Percentiles rank a stretch among this genome's conserved stretches.
Evolutionary conservation across 2,113 vertebrate genomes (phyloP).

Genomic region (Rhinoderma darwinii): DNA sequence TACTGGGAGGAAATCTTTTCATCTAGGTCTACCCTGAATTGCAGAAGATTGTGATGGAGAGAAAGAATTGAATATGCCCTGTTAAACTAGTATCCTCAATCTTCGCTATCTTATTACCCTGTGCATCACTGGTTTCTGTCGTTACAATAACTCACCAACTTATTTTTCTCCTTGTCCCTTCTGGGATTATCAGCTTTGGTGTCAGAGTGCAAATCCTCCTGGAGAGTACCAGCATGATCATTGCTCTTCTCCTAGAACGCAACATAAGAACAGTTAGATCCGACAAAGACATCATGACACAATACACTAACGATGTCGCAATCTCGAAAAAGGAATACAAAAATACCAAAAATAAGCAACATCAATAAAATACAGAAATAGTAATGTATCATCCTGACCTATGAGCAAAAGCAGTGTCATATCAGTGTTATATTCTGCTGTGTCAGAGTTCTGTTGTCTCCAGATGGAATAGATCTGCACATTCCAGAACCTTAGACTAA

Average conservation of each 20-base stretch:
- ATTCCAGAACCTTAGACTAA: constrained; percentile 39
- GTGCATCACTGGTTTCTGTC: neutral
- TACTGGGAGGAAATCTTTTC: neutral
- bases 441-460: constrained; percentile 17
- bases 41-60: neutral
- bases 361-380: neutral
- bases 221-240: constrained; percentile 29
- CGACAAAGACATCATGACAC: neutral
- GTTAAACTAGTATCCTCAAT: neutral
- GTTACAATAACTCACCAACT: constrained; percentile 59
- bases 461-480: constrained; percentile 40
- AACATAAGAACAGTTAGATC: constrained; percentile 7
- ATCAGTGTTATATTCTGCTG: neutral
- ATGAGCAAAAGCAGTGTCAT: neutral
- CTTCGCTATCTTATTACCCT: neutral
- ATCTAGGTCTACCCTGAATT: neutral
- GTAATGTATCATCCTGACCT: constrained; percentile 1
- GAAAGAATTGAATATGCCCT: neutral
- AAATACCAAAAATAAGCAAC: neutral
- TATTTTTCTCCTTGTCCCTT: constrained; percentile 58
- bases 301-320: neutral
- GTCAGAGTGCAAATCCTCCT: constrained; percentile 57
- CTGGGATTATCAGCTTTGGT: constrained; percentile 54
- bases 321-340: neutral
- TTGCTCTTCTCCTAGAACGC: constrained; percentile 55